Percentiles rank a stretch among this genome's conserved stretches.
phyloP scores from a whole-genome alignment of 2,888 invertebrate species.

The Pseudeuparius sepicola region DNA sequence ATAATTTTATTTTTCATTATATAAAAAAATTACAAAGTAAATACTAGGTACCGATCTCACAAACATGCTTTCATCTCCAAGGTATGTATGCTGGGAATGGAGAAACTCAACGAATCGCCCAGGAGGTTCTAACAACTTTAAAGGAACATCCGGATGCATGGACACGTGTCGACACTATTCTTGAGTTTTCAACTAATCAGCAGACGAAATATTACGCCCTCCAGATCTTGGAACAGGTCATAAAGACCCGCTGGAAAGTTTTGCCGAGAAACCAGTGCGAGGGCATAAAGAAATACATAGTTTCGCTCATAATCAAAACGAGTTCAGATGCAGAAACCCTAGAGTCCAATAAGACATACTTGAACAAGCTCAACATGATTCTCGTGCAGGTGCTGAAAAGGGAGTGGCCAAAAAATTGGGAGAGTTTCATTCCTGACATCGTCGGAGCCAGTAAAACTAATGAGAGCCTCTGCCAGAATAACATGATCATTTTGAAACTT shows the following conservation, averaged over 20 bases:
- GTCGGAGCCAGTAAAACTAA: slow-evolving; percentile 98
- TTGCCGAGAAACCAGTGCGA: slow-evolving; percentile 97
- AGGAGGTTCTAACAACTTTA: slow-evolving; percentile 87
- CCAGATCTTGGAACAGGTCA: slow-evolving; percentile 98
- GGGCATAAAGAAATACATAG: slow-evolving; percentile 99
- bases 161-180: slow-evolving; percentile 97
- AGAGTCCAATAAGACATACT: slow-evolving; percentile 90
- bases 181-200: slow-evolving; percentile 94
- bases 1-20: too few relatives aligned
- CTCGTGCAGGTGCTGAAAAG: slow-evolving; percentile 97
- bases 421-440: slow-evolving; percentile 96
- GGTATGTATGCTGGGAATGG: slow-evolving; percentile 64
- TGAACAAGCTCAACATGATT: slow-evolving; percentile 98
- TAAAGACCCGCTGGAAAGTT: slow-evolving; percentile 97
- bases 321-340: slow-evolving; percentile 84
- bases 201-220: slow-evolving; percentile 99
- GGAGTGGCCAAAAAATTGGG: slow-evolving; percentile 99
- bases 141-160: slow-evolving; percentile 99
- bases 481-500: slow-evolving; percentile 96
- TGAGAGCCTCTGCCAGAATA: slow-evolving; percentile 98
- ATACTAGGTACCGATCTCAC: too few relatives aligned
- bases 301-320: slow-evolving; percentile 95
- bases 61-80: too few relatives aligned
- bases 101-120: slow-evolving; percentile 83
- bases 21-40: too few relatives aligned